A percentile compares a stretch with the other conserved stretches of the same genome.
Evolutionary conservation across 2,888 invertebrate species (phyloP).

Genomic region (Hydraecia micacea): DNA sequence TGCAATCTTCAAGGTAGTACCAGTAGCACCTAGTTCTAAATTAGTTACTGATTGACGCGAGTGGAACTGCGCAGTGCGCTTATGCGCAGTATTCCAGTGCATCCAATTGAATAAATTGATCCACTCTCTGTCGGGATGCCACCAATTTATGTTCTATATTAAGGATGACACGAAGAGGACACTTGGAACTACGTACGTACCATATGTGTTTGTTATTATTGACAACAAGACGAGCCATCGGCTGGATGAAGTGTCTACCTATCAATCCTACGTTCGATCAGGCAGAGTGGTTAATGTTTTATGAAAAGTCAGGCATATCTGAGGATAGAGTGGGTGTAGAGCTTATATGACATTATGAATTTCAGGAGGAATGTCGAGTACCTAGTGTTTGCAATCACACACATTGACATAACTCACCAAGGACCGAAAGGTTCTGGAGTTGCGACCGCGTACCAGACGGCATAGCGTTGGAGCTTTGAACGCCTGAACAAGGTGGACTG

Average conservation of each 20-base stretch:
- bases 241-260: neutral
- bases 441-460: too few relatives aligned
- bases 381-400: too few relatives aligned
- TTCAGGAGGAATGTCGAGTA: neutral
- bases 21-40: neutral
- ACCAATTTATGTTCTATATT: conserved; percentile 34
- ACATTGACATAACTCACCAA: too few relatives aligned
- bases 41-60: conserved; percentile 10
- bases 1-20: neutral
- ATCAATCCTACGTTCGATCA: too few relatives aligned
- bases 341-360: neutral
- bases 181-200: neutral
- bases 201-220: neutral
- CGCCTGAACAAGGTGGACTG: neutral
- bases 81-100: conserved; percentile 24
- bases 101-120: conserved; percentile 48
- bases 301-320: neutral
- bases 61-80: conserved; percentile 27
- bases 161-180: neutral
- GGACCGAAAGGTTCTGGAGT: too few relatives aligned
- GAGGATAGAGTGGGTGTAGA: neutral
- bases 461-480: too few relatives aligned
- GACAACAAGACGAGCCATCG: neutral
- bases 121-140: conserved; percentile 40
- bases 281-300: neutral